Percentiles rank a stretch among this genome's conserved stretches.
phyloP scores from a whole-genome alignment of 2,113 vertebrate species.

The Kryptolebias marmoratus region DNA sequence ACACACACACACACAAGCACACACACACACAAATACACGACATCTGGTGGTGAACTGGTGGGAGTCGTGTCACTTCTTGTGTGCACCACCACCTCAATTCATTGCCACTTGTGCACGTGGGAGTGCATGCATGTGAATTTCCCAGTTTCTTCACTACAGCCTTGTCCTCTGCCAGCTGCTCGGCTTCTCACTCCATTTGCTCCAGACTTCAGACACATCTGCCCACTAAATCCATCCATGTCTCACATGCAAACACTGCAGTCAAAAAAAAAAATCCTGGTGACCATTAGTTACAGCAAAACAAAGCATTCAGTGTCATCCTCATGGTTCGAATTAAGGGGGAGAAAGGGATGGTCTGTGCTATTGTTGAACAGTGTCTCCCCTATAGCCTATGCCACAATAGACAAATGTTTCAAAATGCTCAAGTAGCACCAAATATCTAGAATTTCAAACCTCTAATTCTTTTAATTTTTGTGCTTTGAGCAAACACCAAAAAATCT shows the following conservation, averaged over 20 bases:
- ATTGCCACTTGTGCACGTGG: slow-evolving; percentile 9
- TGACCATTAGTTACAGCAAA: slow-evolving; percentile 29
- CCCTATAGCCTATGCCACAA: too few species aligned
- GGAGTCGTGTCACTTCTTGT: slow-evolving; percentile 60
- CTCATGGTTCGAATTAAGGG: too few species aligned
- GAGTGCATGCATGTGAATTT: slow-evolving; percentile 28
- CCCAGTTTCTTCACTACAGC: slow-evolving; percentile 55
- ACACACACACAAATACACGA: slow-evolving; percentile 71
- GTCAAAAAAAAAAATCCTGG: slow-evolving; percentile 11
- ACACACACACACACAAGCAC: slow-evolving; percentile 58
- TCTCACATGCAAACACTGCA: slow-evolving; percentile 19
- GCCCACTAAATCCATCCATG: slow-evolving; percentile 61
- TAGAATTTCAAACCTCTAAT: too few species aligned
- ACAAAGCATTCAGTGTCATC: slow-evolving; percentile 13
- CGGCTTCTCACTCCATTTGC: slow-evolving; percentile 80
- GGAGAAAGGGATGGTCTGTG: too few species aligned
- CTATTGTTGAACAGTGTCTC: too few species aligned
- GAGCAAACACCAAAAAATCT: too few species aligned
- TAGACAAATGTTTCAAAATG: too few species aligned
- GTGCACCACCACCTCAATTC: slow-evolving; percentile 40
- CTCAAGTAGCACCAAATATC: too few species aligned
- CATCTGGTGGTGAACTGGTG: slow-evolving; percentile 62
- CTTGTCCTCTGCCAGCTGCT: slow-evolving; percentile 77
- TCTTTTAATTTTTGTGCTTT: too few species aligned
- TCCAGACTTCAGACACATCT: slow-evolving; percentile 81